Conservation (phyloP, 2,797 vertebrate species). For the Merluccius polli region DNA sequence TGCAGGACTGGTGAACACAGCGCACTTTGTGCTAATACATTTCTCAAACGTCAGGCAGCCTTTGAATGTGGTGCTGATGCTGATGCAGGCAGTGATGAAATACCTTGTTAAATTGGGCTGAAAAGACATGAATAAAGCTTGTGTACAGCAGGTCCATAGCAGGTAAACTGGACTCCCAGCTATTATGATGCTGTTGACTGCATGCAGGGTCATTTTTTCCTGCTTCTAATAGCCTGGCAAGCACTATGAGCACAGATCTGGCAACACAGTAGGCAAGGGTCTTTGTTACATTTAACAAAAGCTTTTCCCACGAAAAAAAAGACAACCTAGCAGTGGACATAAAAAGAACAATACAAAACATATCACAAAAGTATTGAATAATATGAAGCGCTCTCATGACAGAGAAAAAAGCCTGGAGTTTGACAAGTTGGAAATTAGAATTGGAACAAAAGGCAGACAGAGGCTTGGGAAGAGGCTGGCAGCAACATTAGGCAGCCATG, state of each 20-base stretch:
- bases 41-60: neutral
- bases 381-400: slow-evolving; percentile 22
- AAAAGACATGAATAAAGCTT: neutral
- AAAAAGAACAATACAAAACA: slow-evolving; percentile 6
- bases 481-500: too few relatives aligned
- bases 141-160: neutral
- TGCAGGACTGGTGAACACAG: too few relatives aligned
- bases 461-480: slow-evolving; percentile 8
- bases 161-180: neutral
- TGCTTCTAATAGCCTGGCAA: slow-evolving; percentile 37
- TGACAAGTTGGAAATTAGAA: slow-evolving; percentile 12
- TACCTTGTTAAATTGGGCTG: neutral
- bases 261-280: slow-evolving; percentile 22
- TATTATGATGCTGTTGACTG: neutral
- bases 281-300: slow-evolving; percentile 50
- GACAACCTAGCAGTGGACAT: neutral
- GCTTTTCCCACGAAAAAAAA: slow-evolving; percentile 15
- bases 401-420: neutral
- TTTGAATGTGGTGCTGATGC: neutral
- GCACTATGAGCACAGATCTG: slow-evolving; percentile 35
- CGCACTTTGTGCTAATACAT: neutral
- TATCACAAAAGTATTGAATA: slow-evolving; percentile 16
- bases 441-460: neutral
- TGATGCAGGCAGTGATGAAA: neutral
- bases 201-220: slow-evolving; percentile 6